Conservation (phyloP, 2,888 invertebrate genomes). For the Drosophila diplacantha region DNA sequence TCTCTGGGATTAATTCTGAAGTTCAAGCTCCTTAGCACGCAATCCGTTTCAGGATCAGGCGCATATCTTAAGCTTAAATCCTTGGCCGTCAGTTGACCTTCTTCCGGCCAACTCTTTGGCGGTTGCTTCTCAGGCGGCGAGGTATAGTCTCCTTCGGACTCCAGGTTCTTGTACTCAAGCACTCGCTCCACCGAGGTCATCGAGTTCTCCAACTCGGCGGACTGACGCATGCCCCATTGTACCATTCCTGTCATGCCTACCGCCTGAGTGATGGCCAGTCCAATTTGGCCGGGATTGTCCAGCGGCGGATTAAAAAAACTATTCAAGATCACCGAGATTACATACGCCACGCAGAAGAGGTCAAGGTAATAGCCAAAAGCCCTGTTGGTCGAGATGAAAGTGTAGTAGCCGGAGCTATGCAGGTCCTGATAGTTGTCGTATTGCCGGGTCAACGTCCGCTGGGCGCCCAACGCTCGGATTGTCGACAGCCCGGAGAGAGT, state of each 20-base stretch:
- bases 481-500: conserved; percentile 94
- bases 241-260: conserved; percentile 84
- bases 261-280: conserved; percentile 88
- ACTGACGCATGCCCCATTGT: conserved; percentile 93
- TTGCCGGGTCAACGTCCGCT: conserved; percentile 85
- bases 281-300: conserved; percentile 85
- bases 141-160: conserved; percentile 80
- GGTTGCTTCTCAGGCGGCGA: conserved; percentile 82
- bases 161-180: conserved; percentile 81
- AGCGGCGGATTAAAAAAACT: conserved; percentile 86
- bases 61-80: conserved; percentile 86
- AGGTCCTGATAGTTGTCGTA: conserved; percentile 90
- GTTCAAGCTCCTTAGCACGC: conserved; percentile 85
- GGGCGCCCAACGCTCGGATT: conserved; percentile 91
- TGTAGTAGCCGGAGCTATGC: conserved; percentile 94
- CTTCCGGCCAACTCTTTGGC: conserved; percentile 84
- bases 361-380: conserved; percentile 97
- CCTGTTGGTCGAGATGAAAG: conserved; percentile 91
- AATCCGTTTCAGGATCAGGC: conserved; percentile 80
- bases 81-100: conserved; percentile 84
- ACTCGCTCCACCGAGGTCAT: conserved; percentile 93
- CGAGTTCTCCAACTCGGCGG: conserved; percentile 91
- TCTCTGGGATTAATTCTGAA: conserved; percentile 82
- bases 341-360: conserved; percentile 90
- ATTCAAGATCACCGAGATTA: conserved; percentile 89